These are phyloP conservation scores for Ips typographus DNA, from an alignment of 1,140 invertebrate species.

Conservation along the genomic window DNA sequence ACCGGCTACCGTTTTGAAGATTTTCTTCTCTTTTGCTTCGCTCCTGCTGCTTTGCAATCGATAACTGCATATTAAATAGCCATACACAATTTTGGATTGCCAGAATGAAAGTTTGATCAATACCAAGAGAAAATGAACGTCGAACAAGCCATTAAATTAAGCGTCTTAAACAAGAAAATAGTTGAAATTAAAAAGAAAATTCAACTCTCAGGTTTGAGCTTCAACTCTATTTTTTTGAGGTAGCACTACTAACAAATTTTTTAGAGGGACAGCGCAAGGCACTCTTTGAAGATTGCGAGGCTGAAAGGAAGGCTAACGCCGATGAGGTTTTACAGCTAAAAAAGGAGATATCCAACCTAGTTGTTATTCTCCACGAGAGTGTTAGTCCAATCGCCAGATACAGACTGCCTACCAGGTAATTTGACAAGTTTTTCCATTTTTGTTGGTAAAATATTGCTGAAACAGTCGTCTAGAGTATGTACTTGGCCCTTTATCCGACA, in stretches of 20 bases:
- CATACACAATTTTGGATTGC: too few relatives aligned
- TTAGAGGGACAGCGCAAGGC: constrained; percentile 83
- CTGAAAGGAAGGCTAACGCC: constrained; percentile 68
- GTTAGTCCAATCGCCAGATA: constrained; percentile 55
- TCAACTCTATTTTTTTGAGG: too few relatives aligned
- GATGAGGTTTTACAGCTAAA: constrained; percentile 72
- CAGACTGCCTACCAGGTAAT: constrained; percentile 32
- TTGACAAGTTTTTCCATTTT: neutral
- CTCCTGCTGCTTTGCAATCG: too few relatives aligned
- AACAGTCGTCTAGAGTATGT: constrained; percentile 38
- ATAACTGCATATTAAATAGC: too few relatives aligned
- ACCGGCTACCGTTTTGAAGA: constrained; percentile 12
- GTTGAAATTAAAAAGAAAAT: constrained; percentile 81
- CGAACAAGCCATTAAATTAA: constrained; percentile 17
- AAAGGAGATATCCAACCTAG: constrained; percentile 68
- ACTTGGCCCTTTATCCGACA: constrained; percentile 49
- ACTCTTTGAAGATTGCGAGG: constrained; percentile 74
- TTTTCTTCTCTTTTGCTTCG: neutral
- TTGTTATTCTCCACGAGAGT: constrained; percentile 60
- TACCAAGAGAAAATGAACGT: constrained; percentile 15
- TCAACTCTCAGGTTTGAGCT: constrained; percentile 66
- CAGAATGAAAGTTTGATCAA: constrained; percentile 16
- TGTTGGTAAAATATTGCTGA: neutral
- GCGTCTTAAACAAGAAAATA: constrained; percentile 70
- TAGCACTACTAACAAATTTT: constrained; percentile 6